These are phyloP conservation scores for Cariama cristata DNA, from an alignment of 2,113 vertebrate genomes.

Conservation along the genomic window DNA sequence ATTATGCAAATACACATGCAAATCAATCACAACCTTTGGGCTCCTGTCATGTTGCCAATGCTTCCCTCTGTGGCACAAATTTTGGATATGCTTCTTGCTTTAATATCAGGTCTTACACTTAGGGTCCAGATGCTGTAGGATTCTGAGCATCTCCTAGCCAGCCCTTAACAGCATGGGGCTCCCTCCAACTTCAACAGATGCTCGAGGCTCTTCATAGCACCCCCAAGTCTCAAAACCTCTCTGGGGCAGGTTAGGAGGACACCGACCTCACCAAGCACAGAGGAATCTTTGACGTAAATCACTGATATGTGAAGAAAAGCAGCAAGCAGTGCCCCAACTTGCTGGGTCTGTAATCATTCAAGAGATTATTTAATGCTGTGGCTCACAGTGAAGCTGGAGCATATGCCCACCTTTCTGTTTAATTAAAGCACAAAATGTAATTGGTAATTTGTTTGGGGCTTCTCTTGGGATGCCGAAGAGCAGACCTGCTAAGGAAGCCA, in stretches of 20 bases:
- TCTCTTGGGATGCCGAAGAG: constrained; percentile 51
- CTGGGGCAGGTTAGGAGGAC: background rate
- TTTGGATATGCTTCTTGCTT: constrained; percentile 2
- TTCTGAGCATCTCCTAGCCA: background rate
- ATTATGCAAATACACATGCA: constrained; percentile 63
- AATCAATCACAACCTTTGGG: constrained; percentile 56
- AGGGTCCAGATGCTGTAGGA: background rate
- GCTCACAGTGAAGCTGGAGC: constrained; percentile 33
- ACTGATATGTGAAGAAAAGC: background rate
- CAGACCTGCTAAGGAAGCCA: constrained; percentile 52
- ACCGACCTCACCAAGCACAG: background rate
- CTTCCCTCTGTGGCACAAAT: constrained; percentile 44
- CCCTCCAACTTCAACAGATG: background rate
- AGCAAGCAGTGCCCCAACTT: background rate
- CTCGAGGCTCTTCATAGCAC: background rate
- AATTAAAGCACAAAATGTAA: constrained; percentile 48
- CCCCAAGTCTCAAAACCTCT: background rate
- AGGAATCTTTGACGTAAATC: constrained; percentile 4
- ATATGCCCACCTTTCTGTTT: constrained; percentile 61
- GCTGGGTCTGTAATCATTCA: constrained; percentile 27
- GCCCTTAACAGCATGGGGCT: background rate
- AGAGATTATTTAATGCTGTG: constrained; percentile 39
- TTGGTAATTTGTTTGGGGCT: constrained; percentile 43
- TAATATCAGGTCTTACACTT: background rate
- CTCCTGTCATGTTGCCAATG: constrained; percentile 53